A percentile compares a stretch with the other conserved stretches of the same genome.
These are phyloP conservation scores for Fringilla coelebs DNA, from an alignment of 2,797 vertebrate species.

Conservation along the genomic window DNA sequence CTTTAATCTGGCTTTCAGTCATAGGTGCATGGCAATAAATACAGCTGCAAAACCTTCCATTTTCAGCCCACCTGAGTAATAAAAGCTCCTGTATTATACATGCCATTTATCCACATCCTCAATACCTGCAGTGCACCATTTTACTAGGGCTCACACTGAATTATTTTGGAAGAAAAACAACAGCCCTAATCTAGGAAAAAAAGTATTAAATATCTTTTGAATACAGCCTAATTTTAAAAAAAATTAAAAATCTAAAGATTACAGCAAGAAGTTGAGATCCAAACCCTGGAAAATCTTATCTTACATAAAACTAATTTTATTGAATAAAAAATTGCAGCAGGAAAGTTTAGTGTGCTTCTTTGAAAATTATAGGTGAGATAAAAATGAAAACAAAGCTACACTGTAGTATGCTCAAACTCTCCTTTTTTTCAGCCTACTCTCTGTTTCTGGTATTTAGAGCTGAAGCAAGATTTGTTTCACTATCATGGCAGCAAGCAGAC, in stretches of 20 bases:
- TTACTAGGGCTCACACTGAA: not conserved
- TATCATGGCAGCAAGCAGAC: not conserved
- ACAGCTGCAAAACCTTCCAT: not conserved
- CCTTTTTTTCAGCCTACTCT: not conserved
- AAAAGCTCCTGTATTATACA: not conserved
- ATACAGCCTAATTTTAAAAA: not conserved
- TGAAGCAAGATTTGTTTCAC: not conserved
- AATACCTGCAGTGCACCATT: not conserved
- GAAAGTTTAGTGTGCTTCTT: not conserved
- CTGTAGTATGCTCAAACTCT: not conserved
- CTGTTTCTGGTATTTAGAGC: not conserved
- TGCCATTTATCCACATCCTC: not conserved
- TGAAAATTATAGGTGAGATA: not conserved
- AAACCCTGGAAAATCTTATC: not conserved
- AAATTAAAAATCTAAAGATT: not conserved
- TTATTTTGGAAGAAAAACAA: not conserved
- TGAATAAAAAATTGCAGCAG: not conserved
- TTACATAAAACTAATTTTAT: not conserved
- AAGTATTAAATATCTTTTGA: not conserved
- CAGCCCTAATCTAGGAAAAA: not conserved
- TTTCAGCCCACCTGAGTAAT: not conserved
- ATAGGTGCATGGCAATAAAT: not conserved
- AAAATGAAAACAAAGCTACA: not conserved
- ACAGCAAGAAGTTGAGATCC: not conserved
- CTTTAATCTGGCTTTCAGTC: not conserved